Base-by-base conservation (phyloP, 2,888 invertebrate species). In the Pachycephus smyrnensis region DNA sequence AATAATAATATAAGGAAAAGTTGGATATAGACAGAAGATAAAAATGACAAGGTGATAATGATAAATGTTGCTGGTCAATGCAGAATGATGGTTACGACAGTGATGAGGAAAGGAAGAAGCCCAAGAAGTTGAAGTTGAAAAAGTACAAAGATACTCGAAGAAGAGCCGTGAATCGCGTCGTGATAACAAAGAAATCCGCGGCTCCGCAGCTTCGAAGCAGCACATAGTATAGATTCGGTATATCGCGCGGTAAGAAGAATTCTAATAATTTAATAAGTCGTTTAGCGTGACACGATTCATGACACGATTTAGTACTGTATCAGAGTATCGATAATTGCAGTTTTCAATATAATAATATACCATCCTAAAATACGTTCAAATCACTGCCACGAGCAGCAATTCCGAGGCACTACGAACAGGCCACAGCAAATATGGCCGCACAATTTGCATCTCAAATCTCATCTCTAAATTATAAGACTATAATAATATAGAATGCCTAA, bases 341-440 rank as follows among this genome's bases (percentile, higher is more conserved):
- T 87, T 87, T 85, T 88, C 86, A 87, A 89, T 89, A 89, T 88
- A 87, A 89, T 89, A 86, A 89, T 89, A 90, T 89, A 90, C 89
- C 89, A 85, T 90, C 88, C 89, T 89, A 91, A 90, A 91, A 91
- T 91, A 91, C 89, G 89, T 89, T 90, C 89, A 91, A 91, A 91
- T 91, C 88, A 89, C 91, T 91, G 91, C 91, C 86, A 83, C 88
- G 88, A 90, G 91, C 91, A 91, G 91, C 89, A 90, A 91, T 91
- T 91, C 90, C 91, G 91, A 91, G 91, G 91, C 91, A 91, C 91
- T 91, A 91, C 91, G 89, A 91, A 91, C 90, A 89, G 91, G 90
- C 91, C 91, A 91, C 89, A 90, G 86, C 88, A 87, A 89, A 88
- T 89, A 90, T 91, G 91, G 90, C 90, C 91, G 89, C 89, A 89